A percentile compares a stretch with the other conserved stretches of the same genome.
These are phyloP conservation scores for Tromatobia lineatoria DNA, from an alignment of 2,888 invertebrate genomes.

Conservation along the genomic window DNA sequence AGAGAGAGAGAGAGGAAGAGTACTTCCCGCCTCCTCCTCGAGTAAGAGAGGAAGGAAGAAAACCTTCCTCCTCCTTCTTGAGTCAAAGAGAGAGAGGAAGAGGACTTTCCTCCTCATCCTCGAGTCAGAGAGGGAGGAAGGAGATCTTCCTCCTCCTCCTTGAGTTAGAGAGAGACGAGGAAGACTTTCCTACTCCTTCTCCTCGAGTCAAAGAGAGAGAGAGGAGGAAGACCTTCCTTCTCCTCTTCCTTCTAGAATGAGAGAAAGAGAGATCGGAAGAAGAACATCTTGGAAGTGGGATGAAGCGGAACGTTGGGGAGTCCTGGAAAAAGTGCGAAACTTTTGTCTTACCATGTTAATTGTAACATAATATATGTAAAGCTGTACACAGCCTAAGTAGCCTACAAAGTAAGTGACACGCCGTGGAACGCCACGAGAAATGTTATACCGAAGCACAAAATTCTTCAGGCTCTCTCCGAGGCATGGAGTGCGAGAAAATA, in stretches of 20 bases:
- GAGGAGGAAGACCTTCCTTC: too few relatives aligned
- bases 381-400: constrained; percentile 70
- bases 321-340: constrained; percentile 72
- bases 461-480: background rate
- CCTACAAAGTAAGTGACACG: constrained; percentile 71
- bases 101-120: too few relatives aligned
- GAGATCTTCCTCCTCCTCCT: background rate
- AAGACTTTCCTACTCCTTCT: too few relatives aligned
- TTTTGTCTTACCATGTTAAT: constrained; percentile 76
- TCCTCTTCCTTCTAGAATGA: too few relatives aligned
- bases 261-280: background rate
- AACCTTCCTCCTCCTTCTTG: too few relatives aligned
- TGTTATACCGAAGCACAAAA: background rate
- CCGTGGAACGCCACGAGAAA: constrained; percentile 20
- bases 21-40: too few relatives aligned
- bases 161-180: too few relatives aligned
- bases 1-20: too few relatives aligned
- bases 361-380: constrained; percentile 78
- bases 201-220: too few relatives aligned
- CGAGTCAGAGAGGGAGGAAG: constrained; percentile 10
- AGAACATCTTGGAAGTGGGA: constrained; percentile 17
- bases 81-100: too few relatives aligned
- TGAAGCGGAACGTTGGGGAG: constrained; percentile 48
- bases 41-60: too few relatives aligned
- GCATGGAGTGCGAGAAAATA: constrained; percentile 42